phyloP scores from a whole-genome alignment of 2,113 vertebrate species.

The Alligator mississippiensis region DNA sequence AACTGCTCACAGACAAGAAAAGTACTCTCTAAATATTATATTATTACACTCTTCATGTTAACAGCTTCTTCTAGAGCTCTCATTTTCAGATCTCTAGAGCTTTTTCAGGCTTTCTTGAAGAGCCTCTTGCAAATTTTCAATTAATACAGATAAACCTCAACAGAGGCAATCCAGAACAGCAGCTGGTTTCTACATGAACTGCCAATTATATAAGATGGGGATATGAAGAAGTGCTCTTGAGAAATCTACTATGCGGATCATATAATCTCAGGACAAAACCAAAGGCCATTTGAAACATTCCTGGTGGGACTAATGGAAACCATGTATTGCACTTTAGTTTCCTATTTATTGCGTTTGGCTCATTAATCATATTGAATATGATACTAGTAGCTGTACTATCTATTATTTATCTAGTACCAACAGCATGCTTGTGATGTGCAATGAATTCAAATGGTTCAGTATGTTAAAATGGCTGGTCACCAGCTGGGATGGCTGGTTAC shows the following conservation, averaged over 20 bases:
- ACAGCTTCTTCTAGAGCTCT: neutral
- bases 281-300: neutral
- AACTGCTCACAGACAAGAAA: neutral
- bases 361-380: slow-evolving; percentile 23
- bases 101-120: neutral
- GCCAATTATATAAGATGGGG: neutral
- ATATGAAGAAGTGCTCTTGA: neutral
- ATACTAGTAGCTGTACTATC: neutral
- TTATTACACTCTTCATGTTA: neutral
- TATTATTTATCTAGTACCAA: slow-evolving; percentile 7
- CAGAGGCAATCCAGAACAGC: neutral
- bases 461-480: neutral
- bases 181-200: neutral
- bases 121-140: neutral
- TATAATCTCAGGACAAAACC: neutral
- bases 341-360: neutral
- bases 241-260: neutral
- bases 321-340: neutral
- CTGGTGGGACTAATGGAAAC: neutral
- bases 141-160: neutral
- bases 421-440: neutral
- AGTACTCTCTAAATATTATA: neutral
- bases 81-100: neutral
- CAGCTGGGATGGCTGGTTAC: neutral
- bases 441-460: neutral